Percentiles rank a stretch among this genome's conserved stretches.
phyloP scores from a whole-genome alignment of 2,797 vertebrate species.

The Rhinatrema bivittatum region DNA sequence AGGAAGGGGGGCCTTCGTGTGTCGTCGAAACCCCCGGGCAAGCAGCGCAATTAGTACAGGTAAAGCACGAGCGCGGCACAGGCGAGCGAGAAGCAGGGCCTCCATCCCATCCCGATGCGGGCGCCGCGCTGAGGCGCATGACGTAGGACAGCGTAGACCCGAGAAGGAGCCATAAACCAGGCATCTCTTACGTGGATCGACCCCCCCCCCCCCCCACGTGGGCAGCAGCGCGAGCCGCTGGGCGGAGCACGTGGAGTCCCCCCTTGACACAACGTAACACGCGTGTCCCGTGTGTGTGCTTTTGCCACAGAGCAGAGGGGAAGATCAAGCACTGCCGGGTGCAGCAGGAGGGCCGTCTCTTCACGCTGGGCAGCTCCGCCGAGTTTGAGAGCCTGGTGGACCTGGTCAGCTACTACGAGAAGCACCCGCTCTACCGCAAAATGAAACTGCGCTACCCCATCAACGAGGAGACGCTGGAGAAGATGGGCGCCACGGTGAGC shows the following conservation, averaged over 20 bases:
- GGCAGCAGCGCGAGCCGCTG: too few relatives aligned
- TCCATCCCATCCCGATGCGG: accelerated
- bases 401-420: slow-evolving; percentile 57
- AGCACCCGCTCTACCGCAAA: slow-evolving; percentile 57
- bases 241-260: too few relatives aligned
- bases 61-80: too few relatives aligned
- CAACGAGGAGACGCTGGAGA: slow-evolving; percentile 58
- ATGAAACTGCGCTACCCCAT: slow-evolving; percentile 61
- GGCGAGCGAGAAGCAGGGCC: accelerated
- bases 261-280: too few relatives aligned
- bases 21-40: too few relatives aligned
- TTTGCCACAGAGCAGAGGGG: slow-evolving; percentile 42
- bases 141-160: too few relatives aligned
- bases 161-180: too few relatives aligned
- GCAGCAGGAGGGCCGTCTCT: slow-evolving; percentile 56
- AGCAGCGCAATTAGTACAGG: too few relatives aligned
- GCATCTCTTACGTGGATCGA: too few relatives aligned
- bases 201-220: too few relatives aligned
- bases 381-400: slow-evolving; percentile 58
- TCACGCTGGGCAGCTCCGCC: slow-evolving; percentile 55
- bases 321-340: slow-evolving; percentile 63
- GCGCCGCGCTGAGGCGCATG: background rate
- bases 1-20: too few relatives aligned
- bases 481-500: slow-evolving; percentile 59
- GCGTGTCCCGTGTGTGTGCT: too few relatives aligned